Evolutionary conservation across 2,888 invertebrate genomes (phyloP), one percentile per base, ranked within the genome.

Genomic region (Dasypolia templi): DNA sequence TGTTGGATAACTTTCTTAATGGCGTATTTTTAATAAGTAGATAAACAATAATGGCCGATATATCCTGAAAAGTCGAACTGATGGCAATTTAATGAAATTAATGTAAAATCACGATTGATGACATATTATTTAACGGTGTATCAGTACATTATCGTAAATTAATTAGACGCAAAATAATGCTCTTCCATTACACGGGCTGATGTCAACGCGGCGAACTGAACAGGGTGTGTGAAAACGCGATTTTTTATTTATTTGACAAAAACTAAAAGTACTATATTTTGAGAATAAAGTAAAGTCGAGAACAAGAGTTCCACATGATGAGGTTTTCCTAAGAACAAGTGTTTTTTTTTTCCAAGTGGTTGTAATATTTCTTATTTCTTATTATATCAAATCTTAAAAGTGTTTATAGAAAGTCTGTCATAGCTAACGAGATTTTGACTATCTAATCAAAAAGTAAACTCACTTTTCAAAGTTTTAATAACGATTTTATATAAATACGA

Each of bases 141-240:
- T 89, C 88, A 82, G 87, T 84, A 87, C 92, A 93, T 94, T 93
- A 93, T 91, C 94, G 91, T 94, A 94, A 94, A 94, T 94, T 94
- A 94, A 94, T 94, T 94, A 94, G 88, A 85, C 84, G 83, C 85
- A 89, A 91, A 93, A 93, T 94, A 92, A 93, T 91, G 90, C 78
- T 89, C 86, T 83, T 83, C 90, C 92, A 91, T 91, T 93, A 92
- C 82, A 76, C 76, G 81, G 78, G 83, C 81, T 82, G 83, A 88
- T 88, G 91, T 91, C 92, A 91, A 87, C 89, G 88, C 58, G 71
- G 53, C 14, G 17, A 58, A 26, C 53, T 29, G 39, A 86, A 91
- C 89, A 90, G 89, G 84, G 0, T 89, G 91, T 83, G 77, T 75
- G 32, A 3, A 49, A 82, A 55, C 14, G 9, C 26, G 70, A 0